Evolutionary conservation across 2,888 invertebrate genomes (phyloP).

Genomic region (Chesias legatella): DNA sequence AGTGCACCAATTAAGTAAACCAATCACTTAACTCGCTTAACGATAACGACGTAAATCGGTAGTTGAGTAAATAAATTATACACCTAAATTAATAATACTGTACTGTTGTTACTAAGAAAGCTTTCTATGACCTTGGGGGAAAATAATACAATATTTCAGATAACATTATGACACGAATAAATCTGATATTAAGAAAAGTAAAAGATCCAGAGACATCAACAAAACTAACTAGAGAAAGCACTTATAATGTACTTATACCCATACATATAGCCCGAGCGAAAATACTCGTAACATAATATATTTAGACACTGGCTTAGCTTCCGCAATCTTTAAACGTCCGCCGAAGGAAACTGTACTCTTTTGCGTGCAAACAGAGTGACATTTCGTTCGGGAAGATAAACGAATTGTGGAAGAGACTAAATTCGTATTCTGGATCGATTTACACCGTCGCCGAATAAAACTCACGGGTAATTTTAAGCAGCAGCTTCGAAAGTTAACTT

Average conservation of each 20-base stretch:
- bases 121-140: too few relatives aligned
- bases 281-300: slow-evolving; percentile 45
- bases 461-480: slow-evolving; percentile 41
- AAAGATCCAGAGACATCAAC: slow-evolving; percentile 14
- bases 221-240: slow-evolving; percentile 34
- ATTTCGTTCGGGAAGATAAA: slow-evolving; percentile 26
- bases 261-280: slow-evolving; percentile 39
- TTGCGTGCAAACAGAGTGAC: slow-evolving; percentile 25
- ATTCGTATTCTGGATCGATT: slow-evolving; percentile 40
- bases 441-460: slow-evolving; percentile 42
- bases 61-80: too few relatives aligned
- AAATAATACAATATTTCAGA: too few relatives aligned
- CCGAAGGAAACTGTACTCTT: slow-evolving; percentile 28
- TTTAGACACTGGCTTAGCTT: slow-evolving; percentile 50
- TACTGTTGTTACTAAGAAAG: too few relatives aligned
- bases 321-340: slow-evolving; percentile 42
- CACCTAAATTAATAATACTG: too few relatives aligned
- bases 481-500: slow-evolving; percentile 29
- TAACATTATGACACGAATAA: background rate
- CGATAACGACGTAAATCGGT: too few relatives aligned
- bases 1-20: too few relatives aligned
- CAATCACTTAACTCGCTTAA: too few relatives aligned
- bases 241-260: slow-evolving; percentile 36
- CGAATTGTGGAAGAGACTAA: slow-evolving; percentile 25
- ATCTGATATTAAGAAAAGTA: background rate